Base-by-base conservation (phyloP, 2,888 invertebrate genomes). In the Dynastes hyllus region DNA sequence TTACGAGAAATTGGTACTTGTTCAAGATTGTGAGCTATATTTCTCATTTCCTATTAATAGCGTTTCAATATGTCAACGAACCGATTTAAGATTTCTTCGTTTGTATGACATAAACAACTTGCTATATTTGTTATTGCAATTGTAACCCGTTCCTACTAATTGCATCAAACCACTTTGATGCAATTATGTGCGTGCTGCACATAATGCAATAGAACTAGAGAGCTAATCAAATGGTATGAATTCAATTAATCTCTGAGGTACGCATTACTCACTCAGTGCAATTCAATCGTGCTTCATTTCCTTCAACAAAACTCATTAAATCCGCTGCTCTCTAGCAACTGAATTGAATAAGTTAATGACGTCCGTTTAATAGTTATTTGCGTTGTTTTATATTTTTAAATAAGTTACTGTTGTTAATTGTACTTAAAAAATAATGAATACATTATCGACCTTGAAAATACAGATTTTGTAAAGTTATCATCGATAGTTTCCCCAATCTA, bases 271-370 rank as follows among this genome's bases (percentile, higher is more conserved):
- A 58, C 9, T 40, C 73, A 40, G 58, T 73, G 58, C n/a, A 55
- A 73, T 58, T 73, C 58, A 73, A 73, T 73, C 51, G 58, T 58
- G 50, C 13, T 16, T 73, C 55, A 58, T 73, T 73, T 73, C 58
- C 37, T 58, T 58, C 53, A 65, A n/a, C 29, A 13, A 67, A 67
- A 1, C 67, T 50, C 50, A 50, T 27, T 67, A 67, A 67, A 45
- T 67, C 50, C 27, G 45, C 8, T 50, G 67, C 27, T 22, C 11
- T 66, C 45, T 29, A 63, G 29, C 8, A n/a, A 67, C 45, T 67
- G 67, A 50, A 67, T 67, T 45, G 45, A 67, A 67, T 67, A 45
- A 67, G 6, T 27, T 2, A 71, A 40, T 58, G 37, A 40, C n/a
- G 32, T 1, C 65, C 40, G 11, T 65, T 65, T 65, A 8, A 58